Evolutionary conservation across 2,797 vertebrate species (phyloP), one percentile per base, ranked within the genome.

Genomic region (Nothura maculosa): DNA sequence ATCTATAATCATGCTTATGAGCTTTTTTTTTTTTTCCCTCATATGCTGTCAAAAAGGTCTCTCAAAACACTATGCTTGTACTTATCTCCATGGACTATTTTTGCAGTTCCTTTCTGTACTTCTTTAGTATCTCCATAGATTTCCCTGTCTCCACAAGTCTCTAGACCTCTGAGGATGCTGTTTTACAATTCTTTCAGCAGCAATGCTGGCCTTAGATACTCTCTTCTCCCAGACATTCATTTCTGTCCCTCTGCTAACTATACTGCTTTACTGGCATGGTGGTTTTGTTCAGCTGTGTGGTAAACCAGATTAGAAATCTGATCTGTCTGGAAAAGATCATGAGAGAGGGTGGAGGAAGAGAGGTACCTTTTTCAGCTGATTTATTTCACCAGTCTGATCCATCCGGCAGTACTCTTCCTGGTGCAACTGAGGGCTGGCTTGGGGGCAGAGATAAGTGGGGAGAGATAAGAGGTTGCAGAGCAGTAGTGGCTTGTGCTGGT

Each of bases 171-270:
- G 55, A 89, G 80, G 81, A 67, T 32, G 58, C 58, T 62, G 76
- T 69, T 48, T 81, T 81, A 92, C 82, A 79, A 67, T 86, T 84
- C 86, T 84, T 94, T 91, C 93, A 86, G 82, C 76, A 87, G 93
- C 82, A 93, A 30, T 72, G n/a, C 82, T 93, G 73, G 60, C 34
- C 82, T 89, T 78, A 81, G 77, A 75, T 69, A 73, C 55, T 69
- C 79, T 86, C 69, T 87, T 73, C 92, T 94, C 84, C 48, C 76
- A 85, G 76, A 48, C 40, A 30, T 78, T 72, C 9, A 0, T 30
- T 72, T 58, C 82, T 85, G 45, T 83, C 80, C 69, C 67, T 96
- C 83, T 87, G 89, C 75, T 93, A 68, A 52, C n/a, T 42, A 62
- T 0, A 0, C 85, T 83, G 61, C 42, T 89, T 83, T 94, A 28